Evolutionary conservation across 2,797 vertebrate genomes (phyloP).

Genomic region (Kryptolebias ocellatus): DNA sequence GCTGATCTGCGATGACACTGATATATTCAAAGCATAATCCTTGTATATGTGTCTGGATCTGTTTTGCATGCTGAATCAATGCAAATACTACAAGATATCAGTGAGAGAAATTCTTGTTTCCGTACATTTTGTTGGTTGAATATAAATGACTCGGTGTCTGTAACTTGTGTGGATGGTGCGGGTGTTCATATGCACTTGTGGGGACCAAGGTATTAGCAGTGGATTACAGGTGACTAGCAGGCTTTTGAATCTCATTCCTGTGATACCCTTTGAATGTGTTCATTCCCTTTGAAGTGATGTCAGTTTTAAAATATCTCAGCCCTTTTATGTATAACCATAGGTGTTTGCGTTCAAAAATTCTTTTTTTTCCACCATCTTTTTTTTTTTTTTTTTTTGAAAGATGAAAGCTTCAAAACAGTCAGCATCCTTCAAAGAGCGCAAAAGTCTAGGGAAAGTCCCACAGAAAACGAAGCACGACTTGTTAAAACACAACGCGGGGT

Average conservation of each 20-base stretch:
- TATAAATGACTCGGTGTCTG: constrained; percentile 33
- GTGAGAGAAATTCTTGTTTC: constrained; percentile 26
- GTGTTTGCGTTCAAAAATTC: constrained; percentile 71
- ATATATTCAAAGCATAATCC: constrained; percentile 64
- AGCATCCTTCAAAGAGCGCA: constrained; percentile 66
- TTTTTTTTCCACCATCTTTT: constrained; percentile 11
- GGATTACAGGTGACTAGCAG: constrained; percentile 80
- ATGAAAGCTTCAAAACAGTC: constrained; percentile 74
- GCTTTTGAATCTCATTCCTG: constrained; percentile 74
- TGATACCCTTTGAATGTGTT: constrained; percentile 78
- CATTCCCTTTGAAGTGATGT: constrained; percentile 78
- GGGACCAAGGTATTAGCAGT: constrained; percentile 74
- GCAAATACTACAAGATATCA: constrained; percentile 40
- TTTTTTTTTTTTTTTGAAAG: constrained; percentile 42
- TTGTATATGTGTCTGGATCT: constrained; percentile 33
- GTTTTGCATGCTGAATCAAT: constrained; percentile 40
- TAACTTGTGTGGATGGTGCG: constrained; percentile 23
- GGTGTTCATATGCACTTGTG: constrained; percentile 63
- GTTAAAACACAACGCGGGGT: constrained; percentile 52
- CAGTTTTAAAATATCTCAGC: constrained; percentile 77
- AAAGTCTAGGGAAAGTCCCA: constrained; percentile 65
- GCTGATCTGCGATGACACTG: constrained; percentile 67
- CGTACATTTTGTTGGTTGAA: constrained; percentile 40
- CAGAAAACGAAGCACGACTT: constrained; percentile 65
- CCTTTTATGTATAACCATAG: constrained; percentile 77